Evolutionary conservation across 1,140 invertebrate species (phyloP), one percentile per base, ranked within the genome.

Genomic region (Drosophila neocordata): DNA sequence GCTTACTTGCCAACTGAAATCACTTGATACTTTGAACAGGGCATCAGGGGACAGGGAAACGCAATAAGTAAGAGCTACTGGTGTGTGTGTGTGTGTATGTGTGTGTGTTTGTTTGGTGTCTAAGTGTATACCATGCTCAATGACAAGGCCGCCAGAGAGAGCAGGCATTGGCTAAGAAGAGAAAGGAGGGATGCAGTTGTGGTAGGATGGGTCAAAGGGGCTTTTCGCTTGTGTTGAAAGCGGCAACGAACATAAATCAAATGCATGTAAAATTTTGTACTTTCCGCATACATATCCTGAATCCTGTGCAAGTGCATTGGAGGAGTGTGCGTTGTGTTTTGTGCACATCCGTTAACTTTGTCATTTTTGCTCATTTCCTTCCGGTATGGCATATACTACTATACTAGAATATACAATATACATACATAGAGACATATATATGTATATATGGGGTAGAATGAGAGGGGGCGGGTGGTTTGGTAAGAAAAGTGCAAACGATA

Each of bases 341-440:
- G 84, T 83, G 79, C 84, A 88, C 83, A 89, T 88, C 83, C 83
- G 84, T 89, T 88, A 88, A 89, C 83, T 88, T 88, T 88, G 83
- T 88, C 83, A 88, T 88, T 88, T 85, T 89, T 88, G 83, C 83
- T 88, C 84, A 89, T 88, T 88, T 88, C 83, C 83, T 88, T 88
- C 83, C 83, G 83, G 79, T 81, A 67, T 67, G 79, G 7, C 24
- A 27, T 56, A 34, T 56, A 34, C 8, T 24, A 24, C 13, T 48
- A 20, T 48, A 20, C 2, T 6, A 31, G 1, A 31, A 5, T 31
- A 31, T 31, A 31, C 27, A 31, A 31, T 31, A 31, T 31, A 31
- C 27, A 5, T 31, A 4, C 27, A 31, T 31, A 31, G 27, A 31
- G 27, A 48, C 18, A 48, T 1, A 48, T 3, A 48, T 48, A 48